Conservation (phyloP, 2,797 vertebrate genomes). For the Trachops cirrhosus region DNA sequence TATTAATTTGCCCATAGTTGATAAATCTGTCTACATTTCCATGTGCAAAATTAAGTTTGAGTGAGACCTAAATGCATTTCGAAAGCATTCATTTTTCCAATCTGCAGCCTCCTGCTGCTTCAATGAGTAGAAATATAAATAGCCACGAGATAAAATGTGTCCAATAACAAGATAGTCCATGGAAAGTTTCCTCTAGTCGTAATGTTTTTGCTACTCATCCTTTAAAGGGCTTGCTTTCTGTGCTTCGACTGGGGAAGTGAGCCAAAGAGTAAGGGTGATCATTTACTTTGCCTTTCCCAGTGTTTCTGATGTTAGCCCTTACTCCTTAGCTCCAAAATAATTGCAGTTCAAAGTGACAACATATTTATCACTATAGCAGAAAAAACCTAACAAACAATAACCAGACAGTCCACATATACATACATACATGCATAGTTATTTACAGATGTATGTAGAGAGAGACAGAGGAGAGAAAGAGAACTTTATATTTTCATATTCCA, state of each 20-base stretch:
- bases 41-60: not conserved
- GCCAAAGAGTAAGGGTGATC: not conserved
- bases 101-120: not conserved
- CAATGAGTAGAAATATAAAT: constrained; percentile 36
- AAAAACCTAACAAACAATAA: not conserved
- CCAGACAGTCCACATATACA: not conserved
- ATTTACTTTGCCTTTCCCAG: not conserved
- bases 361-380: not conserved
- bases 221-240: constrained; percentile 43
- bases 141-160: constrained; percentile 42
- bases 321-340: not conserved
- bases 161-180: not conserved
- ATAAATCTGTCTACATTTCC: not conserved
- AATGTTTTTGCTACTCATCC: constrained; percentile 5
- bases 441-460: not conserved
- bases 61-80: not conserved
- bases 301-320: not conserved
- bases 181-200: constrained; percentile 25
- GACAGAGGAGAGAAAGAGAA: not conserved
- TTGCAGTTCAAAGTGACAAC: not conserved
- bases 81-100: constrained; percentile 14
- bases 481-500: not conserved
- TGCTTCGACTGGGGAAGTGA: constrained; percentile 20
- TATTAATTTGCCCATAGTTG: not conserved
- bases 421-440: not conserved